These are phyloP conservation scores for Mixornis gularis DNA, from an alignment of 2,113 vertebrate genomes.

Conservation along the genomic window DNA sequence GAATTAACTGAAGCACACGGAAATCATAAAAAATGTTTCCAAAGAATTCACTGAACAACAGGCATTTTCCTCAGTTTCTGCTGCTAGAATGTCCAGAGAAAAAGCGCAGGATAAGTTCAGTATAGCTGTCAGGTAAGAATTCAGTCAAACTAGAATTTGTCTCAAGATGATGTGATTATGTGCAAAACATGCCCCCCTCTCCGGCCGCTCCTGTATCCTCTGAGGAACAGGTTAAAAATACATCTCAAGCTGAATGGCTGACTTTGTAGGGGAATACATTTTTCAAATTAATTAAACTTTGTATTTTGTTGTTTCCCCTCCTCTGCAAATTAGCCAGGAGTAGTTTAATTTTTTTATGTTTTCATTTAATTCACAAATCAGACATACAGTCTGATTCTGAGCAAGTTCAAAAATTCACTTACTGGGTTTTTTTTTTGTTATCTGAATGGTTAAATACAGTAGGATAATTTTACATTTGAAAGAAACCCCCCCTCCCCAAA, in stretches of 20 bases:
- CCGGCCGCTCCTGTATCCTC: background rate
- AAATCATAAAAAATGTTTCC: background rate
- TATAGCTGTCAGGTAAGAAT: background rate
- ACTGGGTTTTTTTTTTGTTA: background rate
- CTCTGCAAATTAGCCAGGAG: background rate
- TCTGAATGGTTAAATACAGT: background rate
- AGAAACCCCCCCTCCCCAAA: accelerated
- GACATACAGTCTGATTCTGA: background rate
- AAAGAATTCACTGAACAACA: background rate
- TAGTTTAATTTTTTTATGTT: background rate
- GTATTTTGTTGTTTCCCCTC: background rate
- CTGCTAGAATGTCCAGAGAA: background rate
- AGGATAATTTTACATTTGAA: background rate
- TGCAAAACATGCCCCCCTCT: background rate
- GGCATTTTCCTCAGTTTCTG: background rate
- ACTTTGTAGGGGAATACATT: background rate
- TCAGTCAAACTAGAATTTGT: background rate
- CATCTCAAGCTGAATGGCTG: background rate
- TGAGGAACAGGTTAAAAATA: background rate
- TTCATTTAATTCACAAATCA: conserved; percentile 7
- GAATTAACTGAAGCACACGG: background rate
- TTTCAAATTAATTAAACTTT: conserved; percentile 20
- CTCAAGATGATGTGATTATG: background rate
- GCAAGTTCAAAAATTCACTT: background rate
- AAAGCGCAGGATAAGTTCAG: background rate